phyloP scores from a whole-genome alignment of 2,888 invertebrate genomes.

The Lycophotia porphyrea region DNA sequence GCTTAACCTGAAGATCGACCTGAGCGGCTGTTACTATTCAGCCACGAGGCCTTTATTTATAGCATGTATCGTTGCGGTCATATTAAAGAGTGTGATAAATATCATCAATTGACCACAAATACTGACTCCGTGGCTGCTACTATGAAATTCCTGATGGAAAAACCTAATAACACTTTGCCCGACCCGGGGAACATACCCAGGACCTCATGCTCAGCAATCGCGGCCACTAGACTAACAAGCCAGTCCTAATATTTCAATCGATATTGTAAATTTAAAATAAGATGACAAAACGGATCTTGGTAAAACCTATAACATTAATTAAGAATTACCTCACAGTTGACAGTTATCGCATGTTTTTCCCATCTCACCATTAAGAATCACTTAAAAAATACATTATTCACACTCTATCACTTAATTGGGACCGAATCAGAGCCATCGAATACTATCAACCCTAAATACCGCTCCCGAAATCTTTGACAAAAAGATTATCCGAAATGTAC shows the following conservation, averaged over 20 bases:
- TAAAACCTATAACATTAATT: neutral
- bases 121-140: neutral
- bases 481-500: slow-evolving; percentile 71
- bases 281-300: neutral
- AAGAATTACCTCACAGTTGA: neutral
- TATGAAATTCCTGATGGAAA: neutral
- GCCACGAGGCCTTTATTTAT: no score
- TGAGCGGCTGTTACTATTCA: neutral
- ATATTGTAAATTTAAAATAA: neutral
- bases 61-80: no score
- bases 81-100: no score
- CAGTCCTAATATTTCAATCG: neutral
- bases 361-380: slow-evolving; percentile 45
- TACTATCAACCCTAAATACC: slow-evolving; percentile 50
- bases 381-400: slow-evolving; percentile 50
- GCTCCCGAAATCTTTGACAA: slow-evolving; percentile 47
- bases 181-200: neutral
- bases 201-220: neutral
- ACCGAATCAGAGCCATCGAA: slow-evolving; percentile 29
- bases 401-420: slow-evolving; percentile 53
- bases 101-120: neutral
- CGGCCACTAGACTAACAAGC: neutral
- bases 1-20: no score
- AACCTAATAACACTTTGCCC: neutral
- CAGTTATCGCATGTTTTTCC: slow-evolving; percentile 19